Evolutionary conservation across 2,113 vertebrate genomes (phyloP).

Genomic region (Sinocyclocheilus anshuiensis): DNA sequence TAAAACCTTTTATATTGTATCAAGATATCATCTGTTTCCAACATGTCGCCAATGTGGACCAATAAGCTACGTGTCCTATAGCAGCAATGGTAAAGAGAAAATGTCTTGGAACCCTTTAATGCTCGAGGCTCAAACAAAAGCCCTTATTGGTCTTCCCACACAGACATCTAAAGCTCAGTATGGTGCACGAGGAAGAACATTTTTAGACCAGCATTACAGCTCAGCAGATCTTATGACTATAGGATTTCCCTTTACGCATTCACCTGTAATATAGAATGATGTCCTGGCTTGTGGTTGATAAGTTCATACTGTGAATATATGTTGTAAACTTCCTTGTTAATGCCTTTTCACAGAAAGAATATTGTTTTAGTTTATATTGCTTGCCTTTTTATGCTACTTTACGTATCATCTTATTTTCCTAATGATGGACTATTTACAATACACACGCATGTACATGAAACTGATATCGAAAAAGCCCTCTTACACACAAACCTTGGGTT

Average conservation of each 20-base stretch:
- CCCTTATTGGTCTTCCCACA: slow-evolving; percentile 13
- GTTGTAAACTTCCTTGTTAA: not conserved
- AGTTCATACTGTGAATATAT: not conserved
- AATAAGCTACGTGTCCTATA: not conserved
- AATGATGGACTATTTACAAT: not conserved
- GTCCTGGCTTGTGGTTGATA: not conserved
- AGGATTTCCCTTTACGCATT: slow-evolving; percentile 11
- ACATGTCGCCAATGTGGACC: not conserved
- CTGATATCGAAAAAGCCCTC: not conserved
- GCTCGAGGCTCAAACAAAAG: not conserved
- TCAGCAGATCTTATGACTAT: not conserved
- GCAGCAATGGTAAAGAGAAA: not conserved
- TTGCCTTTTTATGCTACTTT: not conserved
- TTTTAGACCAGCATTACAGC: not conserved
- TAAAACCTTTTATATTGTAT: not conserved
- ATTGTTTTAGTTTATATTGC: not conserved
- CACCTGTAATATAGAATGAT: not conserved
- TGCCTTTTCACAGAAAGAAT: too few relatives aligned
- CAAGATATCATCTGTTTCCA: not conserved
- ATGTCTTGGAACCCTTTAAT: not conserved
- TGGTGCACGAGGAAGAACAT: not conserved
- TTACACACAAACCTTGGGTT: not conserved
- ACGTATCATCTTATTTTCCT: not conserved
- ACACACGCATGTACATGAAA: not conserved
- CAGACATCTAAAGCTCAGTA: slow-evolving; percentile 20